Evolutionary conservation across 92 coral and sea anemone genomes (phyloP).

Genomic region (Galaxea fascicularis): DNA sequence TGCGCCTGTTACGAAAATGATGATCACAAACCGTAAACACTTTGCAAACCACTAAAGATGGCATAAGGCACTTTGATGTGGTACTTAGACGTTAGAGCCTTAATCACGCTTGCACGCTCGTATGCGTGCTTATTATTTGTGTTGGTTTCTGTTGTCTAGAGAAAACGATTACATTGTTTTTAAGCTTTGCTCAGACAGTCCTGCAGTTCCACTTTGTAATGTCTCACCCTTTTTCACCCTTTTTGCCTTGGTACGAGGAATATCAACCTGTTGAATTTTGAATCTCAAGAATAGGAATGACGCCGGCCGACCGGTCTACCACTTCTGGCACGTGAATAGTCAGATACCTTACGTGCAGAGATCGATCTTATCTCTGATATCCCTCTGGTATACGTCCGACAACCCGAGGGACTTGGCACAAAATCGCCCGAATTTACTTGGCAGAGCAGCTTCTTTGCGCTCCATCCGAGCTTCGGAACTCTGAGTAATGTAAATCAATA

Average conservation of each 20-base stretch:
- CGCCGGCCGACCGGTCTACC: no score
- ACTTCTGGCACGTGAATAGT: background rate
- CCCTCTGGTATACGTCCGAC: no score
- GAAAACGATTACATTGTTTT: background rate
- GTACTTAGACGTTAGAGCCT: background rate
- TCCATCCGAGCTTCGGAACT: no score
- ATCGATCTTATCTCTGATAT: no score
- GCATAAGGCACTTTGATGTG: conserved; percentile 15
- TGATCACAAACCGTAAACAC: background rate
- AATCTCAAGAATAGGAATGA: background rate
- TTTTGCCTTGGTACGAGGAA: background rate
- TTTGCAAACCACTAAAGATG: background rate
- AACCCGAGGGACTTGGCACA: no score
- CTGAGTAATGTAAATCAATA: no score
- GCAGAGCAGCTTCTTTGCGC: no score
- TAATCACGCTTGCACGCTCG: background rate
- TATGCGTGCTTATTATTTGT: background rate
- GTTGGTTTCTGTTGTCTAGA: background rate
- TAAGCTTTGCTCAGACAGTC: background rate
- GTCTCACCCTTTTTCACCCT: background rate
- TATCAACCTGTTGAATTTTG: background rate
- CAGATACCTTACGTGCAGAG: background rate
- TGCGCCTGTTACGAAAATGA: background rate
- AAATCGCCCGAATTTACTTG: no score
- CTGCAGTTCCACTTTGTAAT: background rate